Evolutionary conservation across 1,140 invertebrate genomes (phyloP).

Genomic region (Drosophila hydei): DNA sequence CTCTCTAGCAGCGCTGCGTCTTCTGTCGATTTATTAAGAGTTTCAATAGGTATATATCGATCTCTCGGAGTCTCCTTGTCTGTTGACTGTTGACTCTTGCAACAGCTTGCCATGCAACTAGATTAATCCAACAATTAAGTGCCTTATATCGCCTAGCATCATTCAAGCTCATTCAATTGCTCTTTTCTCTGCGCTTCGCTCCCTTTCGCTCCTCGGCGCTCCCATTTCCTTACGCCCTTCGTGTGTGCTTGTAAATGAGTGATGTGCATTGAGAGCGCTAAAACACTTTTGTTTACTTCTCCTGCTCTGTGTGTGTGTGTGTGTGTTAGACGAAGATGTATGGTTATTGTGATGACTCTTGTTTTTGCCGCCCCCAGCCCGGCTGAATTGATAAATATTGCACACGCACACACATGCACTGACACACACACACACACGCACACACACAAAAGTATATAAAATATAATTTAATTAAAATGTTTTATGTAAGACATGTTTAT

Average conservation of each 20-base stretch:
- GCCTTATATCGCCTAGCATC: slow-evolving; percentile 14
- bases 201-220: not conserved
- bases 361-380: slow-evolving; percentile 40
- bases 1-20: not conserved
- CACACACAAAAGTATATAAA: slow-evolving; percentile 46
- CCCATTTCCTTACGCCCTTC: slow-evolving; percentile 5
- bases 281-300: slow-evolving; percentile 76
- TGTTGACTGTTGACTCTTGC: not conserved
- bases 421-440: slow-evolving; percentile 6
- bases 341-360: slow-evolving; percentile 80
- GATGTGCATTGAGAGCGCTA: slow-evolving; percentile 76
- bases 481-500: slow-evolving; percentile 82
- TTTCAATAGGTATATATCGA: not conserved
- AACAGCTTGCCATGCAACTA: not conserved
- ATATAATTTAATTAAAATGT: slow-evolving; percentile 82
- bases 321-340: slow-evolving; percentile 74
- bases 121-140: not conserved
- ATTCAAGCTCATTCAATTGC: slow-evolving; percentile 6
- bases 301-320: slow-evolving; percentile 33
- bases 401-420: slow-evolving; percentile 41
- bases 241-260: slow-evolving; percentile 67
- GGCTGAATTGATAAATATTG: slow-evolving; percentile 77
- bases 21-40: not conserved
- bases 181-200: not conserved
- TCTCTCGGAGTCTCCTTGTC: not conserved